phyloP scores from a whole-genome alignment of 2,888 invertebrate species.

The Mythimna ferrago region DNA sequence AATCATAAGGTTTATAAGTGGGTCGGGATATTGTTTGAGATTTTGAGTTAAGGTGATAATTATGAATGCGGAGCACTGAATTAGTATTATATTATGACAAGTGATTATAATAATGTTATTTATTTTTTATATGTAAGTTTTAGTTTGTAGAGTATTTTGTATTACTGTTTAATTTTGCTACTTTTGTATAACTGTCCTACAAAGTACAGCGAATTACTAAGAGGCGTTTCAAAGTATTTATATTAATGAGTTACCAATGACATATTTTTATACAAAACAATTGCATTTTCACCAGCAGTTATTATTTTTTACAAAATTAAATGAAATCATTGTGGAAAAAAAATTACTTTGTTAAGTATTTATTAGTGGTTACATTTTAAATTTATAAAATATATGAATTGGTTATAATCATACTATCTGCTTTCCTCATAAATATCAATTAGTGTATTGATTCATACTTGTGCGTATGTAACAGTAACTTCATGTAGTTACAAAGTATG shows the following conservation, averaged over 20 bases:
- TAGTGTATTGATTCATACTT: not conserved
- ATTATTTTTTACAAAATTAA: slow-evolving; percentile 50
- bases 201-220: slow-evolving; percentile 57
- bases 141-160: slow-evolving; percentile 68
- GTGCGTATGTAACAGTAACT: slow-evolving; percentile 3
- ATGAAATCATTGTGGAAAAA: slow-evolving; percentile 42
- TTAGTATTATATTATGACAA: slow-evolving; percentile 77
- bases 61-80: slow-evolving; percentile 53
- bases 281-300: slow-evolving; percentile 65
- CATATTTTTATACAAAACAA: slow-evolving; percentile 64
- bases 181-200: slow-evolving; percentile 59
- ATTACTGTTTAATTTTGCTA: slow-evolving; percentile 58
- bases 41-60: slow-evolving; percentile 48
- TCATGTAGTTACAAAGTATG: slow-evolving; percentile 3
- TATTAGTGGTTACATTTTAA: slow-evolving; percentile 62
- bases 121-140: slow-evolving; percentile 81
- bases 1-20: slow-evolving; percentile 59
- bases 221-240: slow-evolving; percentile 65
- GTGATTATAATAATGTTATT: slow-evolving; percentile 86
- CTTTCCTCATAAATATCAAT: slow-evolving; percentile 49
- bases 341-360: slow-evolving; percentile 57
- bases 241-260: slow-evolving; percentile 72
- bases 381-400: slow-evolving; percentile 64
- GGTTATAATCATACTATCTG: slow-evolving; percentile 54
- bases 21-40: slow-evolving; percentile 50